Evolutionary conservation across 2,888 invertebrate genomes (phyloP), one percentile per base, ranked within the genome.

Genomic region (Parochlus steinenii): DNA sequence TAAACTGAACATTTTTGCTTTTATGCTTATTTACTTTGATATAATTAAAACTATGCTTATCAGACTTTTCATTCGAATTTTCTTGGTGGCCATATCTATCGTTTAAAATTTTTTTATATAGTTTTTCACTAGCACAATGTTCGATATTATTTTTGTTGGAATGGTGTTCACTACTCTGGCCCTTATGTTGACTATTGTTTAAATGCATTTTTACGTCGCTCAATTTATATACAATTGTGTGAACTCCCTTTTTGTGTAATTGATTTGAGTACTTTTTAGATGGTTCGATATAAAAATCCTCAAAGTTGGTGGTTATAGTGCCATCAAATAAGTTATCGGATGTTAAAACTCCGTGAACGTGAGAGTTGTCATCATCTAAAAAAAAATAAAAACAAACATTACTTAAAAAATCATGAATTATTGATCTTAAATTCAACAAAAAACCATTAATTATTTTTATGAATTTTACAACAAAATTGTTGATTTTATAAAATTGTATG

Each of bases 281-380:
- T 42, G 56, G 48, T 56, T 90, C 89, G 46, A 90, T 69, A 58
- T 83, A 86, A 60, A 74, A 85, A 48, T 85, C 80, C 49, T 82
- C 82, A 33, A 71, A 63, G 38, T 65, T 63, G 33, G 83, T 80
- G 56, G 72, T 69, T 51, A 92, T 77, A 37, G 80, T 80, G 35
- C 90, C 92, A 54, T 92, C 90, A 58, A 92, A 83, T 39, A 86
- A 67, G 38, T 90, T 90, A 40, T 86, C 80, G 39, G 70, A 67
- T 40, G 87, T 87, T 47, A 92, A 70, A 48, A 90, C 64, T 25
- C 90, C 92, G 51, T 83, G 78, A 35, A 89, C 83, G 44, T 71
- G 62, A 10, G 87, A 78, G 31, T 67, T 67, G 43, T 85, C 81
- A 48, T 87, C 86, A 63, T 76, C 86, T 86, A 67, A 23, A 69